Percentiles rank a stretch among this genome's conserved stretches.
These are phyloP conservation scores for Chunga burmeisteri DNA, from an alignment of 2,113 vertebrate species.

Conservation along the genomic window DNA sequence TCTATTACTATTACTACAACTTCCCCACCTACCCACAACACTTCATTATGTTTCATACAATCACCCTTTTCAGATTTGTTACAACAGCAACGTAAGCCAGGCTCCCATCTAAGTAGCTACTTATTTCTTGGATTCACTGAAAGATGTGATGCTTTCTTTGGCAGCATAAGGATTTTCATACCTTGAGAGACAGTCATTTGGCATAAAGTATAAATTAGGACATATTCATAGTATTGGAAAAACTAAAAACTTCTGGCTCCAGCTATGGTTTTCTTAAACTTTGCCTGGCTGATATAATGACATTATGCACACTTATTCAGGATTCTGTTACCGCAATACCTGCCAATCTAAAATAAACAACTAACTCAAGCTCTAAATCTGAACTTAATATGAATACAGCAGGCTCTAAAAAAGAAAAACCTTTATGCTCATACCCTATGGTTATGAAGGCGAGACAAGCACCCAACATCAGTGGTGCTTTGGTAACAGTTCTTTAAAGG, in stretches of 20 bases:
- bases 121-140: not conserved
- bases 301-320: not conserved
- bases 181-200: not conserved
- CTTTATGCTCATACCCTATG: not conserved
- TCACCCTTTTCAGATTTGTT: not conserved
- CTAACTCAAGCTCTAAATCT: not conserved
- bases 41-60: not conserved
- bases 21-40: not conserved
- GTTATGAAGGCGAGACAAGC: not conserved
- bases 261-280: not conserved
- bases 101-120: not conserved
- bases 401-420: not conserved
- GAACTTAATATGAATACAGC: not conserved
- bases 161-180: not conserved
- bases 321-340: not conserved
- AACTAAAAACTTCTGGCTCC: not conserved
- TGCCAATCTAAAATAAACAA: not conserved
- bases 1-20: no score
- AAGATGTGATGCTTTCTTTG: not conserved
- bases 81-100: not conserved
- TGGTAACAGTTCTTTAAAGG: not conserved
- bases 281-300: not conserved
- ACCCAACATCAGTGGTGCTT: not conserved
- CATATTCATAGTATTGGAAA: not conserved
- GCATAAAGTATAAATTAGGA: not conserved